A percentile compares a stretch with the other conserved stretches of the same genome.
Conservation (phyloP, 2,888 invertebrate genomes). For the Molanna angustata region DNA sequence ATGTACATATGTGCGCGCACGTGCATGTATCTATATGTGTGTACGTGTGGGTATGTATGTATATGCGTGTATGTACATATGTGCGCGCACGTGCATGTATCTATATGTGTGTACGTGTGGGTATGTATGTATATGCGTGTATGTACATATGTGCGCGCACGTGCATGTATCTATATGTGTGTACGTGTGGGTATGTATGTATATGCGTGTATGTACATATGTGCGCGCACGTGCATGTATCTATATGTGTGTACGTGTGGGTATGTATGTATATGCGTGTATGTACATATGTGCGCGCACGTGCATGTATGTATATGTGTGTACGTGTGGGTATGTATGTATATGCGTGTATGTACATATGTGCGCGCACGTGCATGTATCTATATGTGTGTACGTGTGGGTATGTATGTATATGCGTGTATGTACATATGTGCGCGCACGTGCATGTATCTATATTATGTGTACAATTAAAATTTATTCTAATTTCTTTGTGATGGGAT, state of each 20-base stretch:
- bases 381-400: neutral
- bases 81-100: neutral
- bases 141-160: neutral
- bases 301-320: neutral
- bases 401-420: neutral
- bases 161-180: neutral
- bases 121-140: neutral
- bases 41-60: neutral
- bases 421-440: neutral
- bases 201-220: neutral
- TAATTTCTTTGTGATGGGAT: too few species aligned
- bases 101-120: neutral
- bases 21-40: neutral
- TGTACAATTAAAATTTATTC: too few species aligned
- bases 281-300: neutral
- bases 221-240: neutral
- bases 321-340: neutral
- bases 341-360: neutral
- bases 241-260: neutral
- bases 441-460: neutral
- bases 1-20: neutral
- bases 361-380: neutral
- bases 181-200: neutral
- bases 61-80: neutral
- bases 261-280: neutral